Base-by-base conservation (phyloP, 2,888 invertebrate species). In the Torymus texanus region DNA sequence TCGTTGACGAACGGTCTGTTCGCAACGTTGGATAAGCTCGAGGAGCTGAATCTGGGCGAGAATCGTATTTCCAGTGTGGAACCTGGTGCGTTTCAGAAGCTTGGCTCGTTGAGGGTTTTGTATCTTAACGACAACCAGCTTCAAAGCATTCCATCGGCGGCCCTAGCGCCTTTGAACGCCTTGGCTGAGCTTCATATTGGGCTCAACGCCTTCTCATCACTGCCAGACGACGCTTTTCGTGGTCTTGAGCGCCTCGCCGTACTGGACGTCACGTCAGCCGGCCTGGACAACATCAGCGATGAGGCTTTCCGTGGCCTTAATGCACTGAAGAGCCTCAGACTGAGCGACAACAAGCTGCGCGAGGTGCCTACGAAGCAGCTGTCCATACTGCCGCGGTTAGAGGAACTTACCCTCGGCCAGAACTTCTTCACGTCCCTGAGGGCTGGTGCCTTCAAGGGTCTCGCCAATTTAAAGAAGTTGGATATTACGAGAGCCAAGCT, bases 91-190 rank as follows among this genome's bases (percentile, higher is more conserved):
- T 95, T 97, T 85, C 93, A 94, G 72, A 96, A 95, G 1, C 90
- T 97, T 72, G 91, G 93, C 4, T 94, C 95, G n/a, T 91, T 97
- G 77, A 92, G 96, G 81, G 94, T 96, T 21, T 91, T 97, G 14
- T 96, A 95, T 89, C 91, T 97, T 82, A 96, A 97, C 87, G 96
- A 97, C 88, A 97, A 97, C 89, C 94, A 95, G 81, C 89, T 97
- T 81, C 95, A 93, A 83, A 92, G 93, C 1, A 94, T 97, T 72
- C 97, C 97, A 18, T 95, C 95, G 1, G 90, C 93, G 18, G 93
- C 95, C 0, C 94, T 96, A 86, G 92, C 94, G 29, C 92, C 95
- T 2, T 90, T 97, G 85, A 94, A 94, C 76, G 94, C 95, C 84
- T 91, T 97, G 78, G 97, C 96, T 2, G 97, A 97, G 89, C 91